A percentile compares a stretch with the other conserved stretches of the same genome.
These are phyloP conservation scores for Drosophila novamexicana DNA, from an alignment of 1,140 invertebrate species.

Conservation along the genomic window DNA sequence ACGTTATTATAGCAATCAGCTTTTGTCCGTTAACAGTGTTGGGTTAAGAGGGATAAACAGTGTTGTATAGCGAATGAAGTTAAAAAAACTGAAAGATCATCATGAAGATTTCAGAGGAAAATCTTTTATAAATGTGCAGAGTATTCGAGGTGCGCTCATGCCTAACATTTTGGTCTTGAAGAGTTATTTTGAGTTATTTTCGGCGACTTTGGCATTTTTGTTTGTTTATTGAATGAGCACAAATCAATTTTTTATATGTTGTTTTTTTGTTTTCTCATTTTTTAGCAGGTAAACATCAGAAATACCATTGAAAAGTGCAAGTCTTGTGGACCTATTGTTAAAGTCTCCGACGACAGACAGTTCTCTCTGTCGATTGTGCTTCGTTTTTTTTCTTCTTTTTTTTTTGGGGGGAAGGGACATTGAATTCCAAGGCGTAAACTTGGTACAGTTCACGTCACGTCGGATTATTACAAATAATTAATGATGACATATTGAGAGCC, in stretches of 20 bases:
- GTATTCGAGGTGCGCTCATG: slow-evolving; percentile 15
- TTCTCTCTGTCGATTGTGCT: neutral
- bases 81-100: no score
- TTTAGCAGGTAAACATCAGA: slow-evolving; percentile 7
- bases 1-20: no score
- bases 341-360: neutral
- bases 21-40: no score
- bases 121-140: neutral
- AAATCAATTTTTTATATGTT: slow-evolving; percentile 33
- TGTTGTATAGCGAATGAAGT: no score
- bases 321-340: neutral
- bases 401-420: slow-evolving; percentile 6
- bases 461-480: slow-evolving; percentile 57
- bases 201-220: slow-evolving; percentile 33
- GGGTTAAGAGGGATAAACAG: no score
- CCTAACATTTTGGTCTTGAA: neutral
- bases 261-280: neutral
- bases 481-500: slow-evolving; percentile 63
- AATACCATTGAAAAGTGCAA: slow-evolving; percentile 28
- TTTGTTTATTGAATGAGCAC: slow-evolving; percentile 29
- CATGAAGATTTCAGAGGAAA: neutral
- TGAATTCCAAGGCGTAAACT: slow-evolving; percentile 31
- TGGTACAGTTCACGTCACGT: slow-evolving; percentile 43
- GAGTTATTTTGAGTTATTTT: slow-evolving; percentile 23
- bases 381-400: neutral